Evolutionary conservation across 2,113 vertebrate genomes (phyloP).

Genomic region (Pluvianellus socialis): DNA sequence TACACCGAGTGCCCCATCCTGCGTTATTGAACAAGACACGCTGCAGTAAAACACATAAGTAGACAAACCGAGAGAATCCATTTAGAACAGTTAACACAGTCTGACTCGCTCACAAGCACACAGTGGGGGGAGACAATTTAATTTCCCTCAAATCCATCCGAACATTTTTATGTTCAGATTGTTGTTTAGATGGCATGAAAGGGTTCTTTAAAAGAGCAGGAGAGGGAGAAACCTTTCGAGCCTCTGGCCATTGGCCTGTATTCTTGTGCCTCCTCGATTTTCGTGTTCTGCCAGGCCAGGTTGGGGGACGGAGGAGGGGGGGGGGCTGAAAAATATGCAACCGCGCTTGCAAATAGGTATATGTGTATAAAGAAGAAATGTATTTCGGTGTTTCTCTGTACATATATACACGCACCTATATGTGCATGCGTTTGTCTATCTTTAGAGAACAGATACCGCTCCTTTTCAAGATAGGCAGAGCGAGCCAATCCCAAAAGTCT

Average conservation of each 20-base stretch:
- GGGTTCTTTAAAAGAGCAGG: background rate
- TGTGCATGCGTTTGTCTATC: background rate
- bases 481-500: background rate
- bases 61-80: conserved; percentile 50
- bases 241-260: background rate
- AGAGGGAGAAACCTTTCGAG: background rate
- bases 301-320: fast-evolving
- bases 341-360: background rate
- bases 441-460: background rate
- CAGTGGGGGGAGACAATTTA: conserved; percentile 54
- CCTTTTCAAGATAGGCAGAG: background rate
- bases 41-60: conserved; percentile 31
- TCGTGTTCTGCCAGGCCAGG: background rate
- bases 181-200: background rate
- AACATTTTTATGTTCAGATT: conserved; percentile 21
- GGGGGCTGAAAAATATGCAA: background rate
- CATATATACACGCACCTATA: background rate
- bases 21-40: conserved; percentile 31
- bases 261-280: background rate
- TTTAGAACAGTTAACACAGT: conserved; percentile 58
- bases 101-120: conserved; percentile 18
- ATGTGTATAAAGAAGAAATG: background rate
- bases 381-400: background rate
- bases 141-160: conserved; percentile 34
- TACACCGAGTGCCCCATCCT: conserved; percentile 15